These are phyloP conservation scores for Drosophila bipectinata DNA, from an alignment of 1,140 invertebrate genomes.

Conservation along the genomic window DNA sequence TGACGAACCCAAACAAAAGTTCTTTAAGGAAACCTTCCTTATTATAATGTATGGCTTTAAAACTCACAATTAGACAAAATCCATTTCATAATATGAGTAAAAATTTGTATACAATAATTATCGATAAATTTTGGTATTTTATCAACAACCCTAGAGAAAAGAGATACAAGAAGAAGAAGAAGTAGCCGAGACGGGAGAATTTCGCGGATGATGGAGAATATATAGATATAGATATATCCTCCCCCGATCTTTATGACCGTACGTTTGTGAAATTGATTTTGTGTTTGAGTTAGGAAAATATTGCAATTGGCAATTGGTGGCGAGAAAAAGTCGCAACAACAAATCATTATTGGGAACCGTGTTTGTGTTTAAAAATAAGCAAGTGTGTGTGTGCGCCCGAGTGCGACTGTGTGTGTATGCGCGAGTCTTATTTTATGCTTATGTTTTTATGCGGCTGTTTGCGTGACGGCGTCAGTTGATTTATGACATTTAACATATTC, in stretches of 20 bases:
- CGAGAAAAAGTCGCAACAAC: conserved; percentile 7
- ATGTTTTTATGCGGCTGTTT: conserved; percentile 37
- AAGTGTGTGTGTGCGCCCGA: conserved; percentile 8
- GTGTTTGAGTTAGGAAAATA: conserved; percentile 6
- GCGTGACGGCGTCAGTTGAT: conserved; percentile 47
- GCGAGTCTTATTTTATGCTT: conserved; percentile 8
- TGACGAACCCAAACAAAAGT: too few species aligned
- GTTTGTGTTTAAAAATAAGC: conserved; percentile 13
- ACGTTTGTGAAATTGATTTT: conserved; percentile 8
- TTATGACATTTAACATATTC: conserved; percentile 69
- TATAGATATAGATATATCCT: conserved; percentile 26
- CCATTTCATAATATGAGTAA: too few species aligned
- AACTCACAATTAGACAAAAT: too few species aligned
- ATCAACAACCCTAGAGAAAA: too few species aligned
- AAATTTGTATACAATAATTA: too few species aligned
- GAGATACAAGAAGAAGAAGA: conserved; percentile 22
- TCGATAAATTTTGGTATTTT: too few species aligned
- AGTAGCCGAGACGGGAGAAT: conserved; percentile 24
- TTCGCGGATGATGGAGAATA: conserved; percentile 34
- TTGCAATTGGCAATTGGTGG: conserved; percentile 33
- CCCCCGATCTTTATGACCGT: neutral
- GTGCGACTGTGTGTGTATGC: conserved; percentile 27
- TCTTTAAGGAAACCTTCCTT: too few species aligned
- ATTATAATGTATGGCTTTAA: too few species aligned
- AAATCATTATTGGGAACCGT: conserved; percentile 21